A percentile compares a stretch with the other conserved stretches of the same genome.
phyloP scores from a whole-genome alignment of 2,113 vertebrate genomes.

The Ia io region DNA sequence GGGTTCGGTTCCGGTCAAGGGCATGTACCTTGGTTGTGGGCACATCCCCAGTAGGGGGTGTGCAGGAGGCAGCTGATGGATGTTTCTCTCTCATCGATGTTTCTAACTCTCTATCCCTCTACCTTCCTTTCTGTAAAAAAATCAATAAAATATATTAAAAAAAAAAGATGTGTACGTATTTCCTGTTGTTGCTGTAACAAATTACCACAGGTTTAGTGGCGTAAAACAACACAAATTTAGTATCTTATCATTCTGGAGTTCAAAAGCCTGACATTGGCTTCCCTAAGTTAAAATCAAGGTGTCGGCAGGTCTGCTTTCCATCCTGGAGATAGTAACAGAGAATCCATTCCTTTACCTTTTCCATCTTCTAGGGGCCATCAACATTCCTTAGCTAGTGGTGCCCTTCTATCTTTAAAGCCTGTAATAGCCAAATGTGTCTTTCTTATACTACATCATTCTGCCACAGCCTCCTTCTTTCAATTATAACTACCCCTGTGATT shows the following conservation, averaged over 20 bases:
- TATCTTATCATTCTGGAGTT: conserved; percentile 6
- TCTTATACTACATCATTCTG: not conserved
- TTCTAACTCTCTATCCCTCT: too few relatives aligned
- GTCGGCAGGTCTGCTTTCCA: not conserved
- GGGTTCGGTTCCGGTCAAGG: too few relatives aligned
- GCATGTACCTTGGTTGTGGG: too few relatives aligned
- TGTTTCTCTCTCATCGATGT: too few relatives aligned
- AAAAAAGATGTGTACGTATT: not conserved
- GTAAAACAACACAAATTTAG: not conserved
- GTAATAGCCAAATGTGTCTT: not conserved
- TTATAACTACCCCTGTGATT: not conserved
- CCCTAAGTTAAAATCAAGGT: not conserved
- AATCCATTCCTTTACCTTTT: not conserved
- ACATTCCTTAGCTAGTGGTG: not conserved
- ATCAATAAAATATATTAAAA: too few relatives aligned
- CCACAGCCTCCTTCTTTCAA: not conserved
- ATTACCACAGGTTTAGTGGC: not conserved
- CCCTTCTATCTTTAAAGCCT: not conserved
- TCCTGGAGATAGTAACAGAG: not conserved
- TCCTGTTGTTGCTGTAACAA: not conserved
- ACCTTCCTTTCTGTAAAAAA: too few relatives aligned
- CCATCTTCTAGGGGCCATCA: not conserved
- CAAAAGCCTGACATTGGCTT: not conserved
- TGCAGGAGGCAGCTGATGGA: too few relatives aligned
- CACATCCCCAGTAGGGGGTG: too few relatives aligned